Evolutionary conservation across 1,140 invertebrate species (phyloP), one percentile per base, ranked within the genome.

Genomic region (Orchestia grillus): DNA sequence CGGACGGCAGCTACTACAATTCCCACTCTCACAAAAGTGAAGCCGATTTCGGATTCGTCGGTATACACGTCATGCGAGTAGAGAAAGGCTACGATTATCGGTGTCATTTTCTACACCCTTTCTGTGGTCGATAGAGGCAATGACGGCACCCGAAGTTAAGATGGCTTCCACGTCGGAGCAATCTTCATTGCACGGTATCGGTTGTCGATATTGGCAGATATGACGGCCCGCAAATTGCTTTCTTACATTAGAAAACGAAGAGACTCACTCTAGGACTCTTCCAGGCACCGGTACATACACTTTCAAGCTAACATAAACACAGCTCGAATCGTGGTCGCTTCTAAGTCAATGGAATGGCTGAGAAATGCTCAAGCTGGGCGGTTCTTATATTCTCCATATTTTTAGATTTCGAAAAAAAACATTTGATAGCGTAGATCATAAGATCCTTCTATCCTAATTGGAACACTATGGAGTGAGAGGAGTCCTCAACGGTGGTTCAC

Each of bases 201-300:
- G 92, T 94, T 45, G 92, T 94, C 92, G 92, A 94, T 94, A 94
- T 94, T 94, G 92, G 44, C 92, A 94, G 44, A 94, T 45, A 94
- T 94, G 92, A 94, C 92, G 92, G 43, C 8, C 92, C 92, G 92
- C 92, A 94, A 94, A 94, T 94, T 94, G 92, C 92, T 94, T 94
- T 94, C 92, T 94, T 47, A 44, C 92, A 94, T 94, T 94, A 94
- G 92, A 94, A 94, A 94, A 94, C 45, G 40, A 90, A 90, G 88
- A 90, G 88, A 41, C 88, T 41, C 42, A 4, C 88, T 36, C 11
- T 15, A 36, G 62, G 62, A 77, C 62, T 77, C 62, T 8, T 36
- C 36, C 28, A 19, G 15, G 62, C 62, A 77, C 11, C 15, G 36
- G 62, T 53, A 53, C n/a, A n/a, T 53, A 53, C 11, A 77, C 15